A percentile compares a stretch with the other conserved stretches of the same genome.
Conservation (phyloP, 2,113 vertebrate species). For the Atractosteus spatula region DNA sequence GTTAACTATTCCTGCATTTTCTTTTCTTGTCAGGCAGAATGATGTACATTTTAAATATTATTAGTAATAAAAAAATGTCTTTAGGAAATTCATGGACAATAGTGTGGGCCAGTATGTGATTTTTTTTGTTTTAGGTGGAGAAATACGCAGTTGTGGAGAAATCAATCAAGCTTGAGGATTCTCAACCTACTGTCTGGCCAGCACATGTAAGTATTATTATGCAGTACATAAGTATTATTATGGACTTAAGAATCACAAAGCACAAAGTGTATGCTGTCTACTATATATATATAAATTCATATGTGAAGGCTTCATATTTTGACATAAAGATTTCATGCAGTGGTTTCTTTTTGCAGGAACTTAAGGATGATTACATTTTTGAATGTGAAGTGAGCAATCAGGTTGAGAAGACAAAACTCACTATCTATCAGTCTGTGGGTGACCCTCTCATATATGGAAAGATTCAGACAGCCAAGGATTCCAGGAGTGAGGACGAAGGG, state of each 20-base stretch:
- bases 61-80: no score
- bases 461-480: conserved; percentile 85
- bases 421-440: conserved; percentile 88
- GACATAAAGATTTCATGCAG: neutral
- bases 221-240: no score
- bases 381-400: conserved; percentile 91
- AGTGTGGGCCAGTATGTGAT: neutral
- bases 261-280: no score
- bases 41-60: no score
- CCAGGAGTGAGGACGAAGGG: conserved; percentile 74
- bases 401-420: conserved; percentile 87
- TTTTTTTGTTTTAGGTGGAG: conserved; percentile 75
- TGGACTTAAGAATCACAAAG: no score
- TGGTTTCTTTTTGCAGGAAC: conserved; percentile 70
- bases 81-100: no score
- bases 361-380: conserved; percentile 93
- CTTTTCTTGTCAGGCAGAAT: no score
- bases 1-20: no score
- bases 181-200: conserved; percentile 90
- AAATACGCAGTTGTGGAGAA: conserved; percentile 95
- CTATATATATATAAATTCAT: no score
- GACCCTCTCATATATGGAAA: conserved; percentile 94
- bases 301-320: neutral
- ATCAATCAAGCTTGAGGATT: conserved; percentile 85
- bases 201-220: conserved; percentile 75